These are phyloP conservation scores for Melanaphis sacchari DNA, from an alignment of 1,140 invertebrate species.

Conservation along the genomic window DNA sequence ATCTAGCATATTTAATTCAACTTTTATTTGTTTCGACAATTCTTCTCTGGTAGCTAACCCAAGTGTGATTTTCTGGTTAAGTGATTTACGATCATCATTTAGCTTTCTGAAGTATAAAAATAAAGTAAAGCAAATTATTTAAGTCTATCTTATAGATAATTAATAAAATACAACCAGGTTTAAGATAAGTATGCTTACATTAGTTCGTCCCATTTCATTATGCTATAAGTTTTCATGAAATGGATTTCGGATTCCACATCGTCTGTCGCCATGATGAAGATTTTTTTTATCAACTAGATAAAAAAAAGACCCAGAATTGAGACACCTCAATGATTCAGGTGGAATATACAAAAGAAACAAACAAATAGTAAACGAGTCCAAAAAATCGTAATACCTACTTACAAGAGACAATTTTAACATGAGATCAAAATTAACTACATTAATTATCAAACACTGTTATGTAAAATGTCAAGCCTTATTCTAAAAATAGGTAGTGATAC, in stretches of 20 bases:
- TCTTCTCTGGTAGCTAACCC: slow-evolving; percentile 41
- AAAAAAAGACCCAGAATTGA: background rate
- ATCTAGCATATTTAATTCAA: slow-evolving; percentile 35
- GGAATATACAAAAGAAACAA: background rate
- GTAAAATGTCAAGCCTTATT: background rate
- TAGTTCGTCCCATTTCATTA: slow-evolving; percentile 39
- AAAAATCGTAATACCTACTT: background rate
- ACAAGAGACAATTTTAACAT: background rate
- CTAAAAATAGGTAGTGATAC: background rate
- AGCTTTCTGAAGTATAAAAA: slow-evolving; percentile 6
- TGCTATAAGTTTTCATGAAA: slow-evolving; percentile 48
- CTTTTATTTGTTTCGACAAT: slow-evolving; percentile 37
- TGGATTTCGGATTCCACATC: slow-evolving; percentile 30
- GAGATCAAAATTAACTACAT: background rate
- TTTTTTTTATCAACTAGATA: background rate
- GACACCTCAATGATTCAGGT: background rate
- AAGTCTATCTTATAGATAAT: background rate
- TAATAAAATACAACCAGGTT: background rate
- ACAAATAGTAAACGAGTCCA: background rate
- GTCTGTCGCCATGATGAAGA: background rate
- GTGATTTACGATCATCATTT: slow-evolving; percentile 38
- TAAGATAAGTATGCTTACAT: background rate
- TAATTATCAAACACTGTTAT: background rate
- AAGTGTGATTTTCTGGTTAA: slow-evolving; percentile 7
- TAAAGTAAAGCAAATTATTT: background rate